Percentiles rank a stretch among this genome's conserved stretches.
Evolutionary conservation across 2,113 vertebrate species (phyloP).

Genomic region (Erythrolamprus reginae): DNA sequence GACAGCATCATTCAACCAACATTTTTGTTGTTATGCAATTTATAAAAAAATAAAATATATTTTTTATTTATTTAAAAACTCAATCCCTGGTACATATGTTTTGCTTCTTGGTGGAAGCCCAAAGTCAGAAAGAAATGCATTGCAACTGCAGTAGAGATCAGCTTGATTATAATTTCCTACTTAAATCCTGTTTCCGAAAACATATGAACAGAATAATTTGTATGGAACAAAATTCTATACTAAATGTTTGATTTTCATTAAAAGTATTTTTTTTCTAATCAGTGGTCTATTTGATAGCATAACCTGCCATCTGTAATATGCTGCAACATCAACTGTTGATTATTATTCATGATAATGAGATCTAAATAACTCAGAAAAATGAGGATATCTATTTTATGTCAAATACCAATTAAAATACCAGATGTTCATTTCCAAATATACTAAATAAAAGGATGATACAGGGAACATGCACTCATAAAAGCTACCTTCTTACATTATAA

Average conservation of each 20-base stretch:
- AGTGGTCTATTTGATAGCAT: neutral
- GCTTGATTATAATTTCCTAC: neutral
- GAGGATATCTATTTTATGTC: neutral
- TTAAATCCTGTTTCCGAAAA: neutral
- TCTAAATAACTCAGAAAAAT: neutral
- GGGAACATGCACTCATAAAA: neutral
- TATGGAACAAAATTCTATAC: neutral
- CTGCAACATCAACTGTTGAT: neutral
- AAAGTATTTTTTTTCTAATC: neutral
- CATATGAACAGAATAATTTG: neutral
- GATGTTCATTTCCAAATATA: neutral
- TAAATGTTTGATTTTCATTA: neutral
- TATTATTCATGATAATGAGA: neutral
- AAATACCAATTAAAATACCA: neutral
- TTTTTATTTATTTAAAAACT: neutral
- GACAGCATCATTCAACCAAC: neutral
- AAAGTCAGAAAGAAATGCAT: neutral
- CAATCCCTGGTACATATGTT: neutral
- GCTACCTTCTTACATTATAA: neutral
- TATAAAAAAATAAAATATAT: neutral
- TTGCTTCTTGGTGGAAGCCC: neutral
- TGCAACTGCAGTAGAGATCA: neutral
- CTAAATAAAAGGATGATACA: neutral
- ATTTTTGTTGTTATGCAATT: neutral
- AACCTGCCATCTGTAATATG: neutral